phyloP scores from a whole-genome alignment of 1,140 invertebrate genomes.

The Saxidomus purpurata region DNA sequence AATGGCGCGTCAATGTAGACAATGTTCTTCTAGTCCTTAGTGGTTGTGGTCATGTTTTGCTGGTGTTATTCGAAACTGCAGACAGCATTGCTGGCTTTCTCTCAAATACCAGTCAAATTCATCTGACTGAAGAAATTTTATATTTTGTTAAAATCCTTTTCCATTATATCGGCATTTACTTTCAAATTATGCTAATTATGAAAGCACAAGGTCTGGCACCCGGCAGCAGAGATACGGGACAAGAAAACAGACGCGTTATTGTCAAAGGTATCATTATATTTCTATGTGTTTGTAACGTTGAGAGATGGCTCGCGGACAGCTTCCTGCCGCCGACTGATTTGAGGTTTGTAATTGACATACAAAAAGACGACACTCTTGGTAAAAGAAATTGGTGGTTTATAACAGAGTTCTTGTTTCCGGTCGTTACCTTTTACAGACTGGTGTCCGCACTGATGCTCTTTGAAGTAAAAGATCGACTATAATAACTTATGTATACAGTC shows the following conservation, averaged over 20 bases:
- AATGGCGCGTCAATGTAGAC: neutral
- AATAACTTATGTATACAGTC: no score
- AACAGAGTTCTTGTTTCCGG: neutral
- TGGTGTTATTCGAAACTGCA: neutral
- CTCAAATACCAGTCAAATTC: neutral
- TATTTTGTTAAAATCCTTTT: slow-evolving; percentile 11
- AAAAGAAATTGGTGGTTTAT: slow-evolving; percentile 11
- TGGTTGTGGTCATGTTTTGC: neutral
- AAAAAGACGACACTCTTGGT: slow-evolving; percentile 11
- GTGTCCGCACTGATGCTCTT: neutral
- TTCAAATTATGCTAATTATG: neutral
- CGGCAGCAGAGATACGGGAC: neutral
- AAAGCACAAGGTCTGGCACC: neutral
- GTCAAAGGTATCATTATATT: neutral
- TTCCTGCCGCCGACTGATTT: neutral
- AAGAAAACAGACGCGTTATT: neutral
- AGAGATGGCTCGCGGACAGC: slow-evolving; percentile 6
- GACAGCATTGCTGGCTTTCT: neutral
- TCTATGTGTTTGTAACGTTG: neutral
- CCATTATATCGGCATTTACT: neutral
- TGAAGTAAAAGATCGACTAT: neutral
- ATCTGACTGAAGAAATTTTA: neutral
- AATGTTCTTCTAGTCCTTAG: neutral
- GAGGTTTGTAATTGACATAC: slow-evolving; percentile 10
- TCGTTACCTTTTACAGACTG: neutral